phyloP scores from a whole-genome alignment of 2,113 vertebrate genomes.

The Mugil cephalus region DNA sequence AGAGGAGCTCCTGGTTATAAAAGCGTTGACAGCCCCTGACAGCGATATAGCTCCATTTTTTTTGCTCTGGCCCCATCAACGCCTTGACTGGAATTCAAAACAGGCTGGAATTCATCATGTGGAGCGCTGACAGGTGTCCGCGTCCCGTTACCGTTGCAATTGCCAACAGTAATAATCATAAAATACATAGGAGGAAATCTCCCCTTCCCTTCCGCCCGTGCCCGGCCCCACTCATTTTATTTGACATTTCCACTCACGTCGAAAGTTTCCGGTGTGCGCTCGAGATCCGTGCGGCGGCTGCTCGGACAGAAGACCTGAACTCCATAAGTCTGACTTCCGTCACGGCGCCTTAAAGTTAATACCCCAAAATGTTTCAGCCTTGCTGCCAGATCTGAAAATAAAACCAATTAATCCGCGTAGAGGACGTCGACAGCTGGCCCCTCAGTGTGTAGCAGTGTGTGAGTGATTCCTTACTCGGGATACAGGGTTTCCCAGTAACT shows the following conservation, averaged over 20 bases:
- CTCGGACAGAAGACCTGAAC: conserved; percentile 2
- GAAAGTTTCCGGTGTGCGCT: conserved; percentile 3
- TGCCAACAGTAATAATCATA: conserved; percentile 14
- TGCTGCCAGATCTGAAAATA: not conserved
- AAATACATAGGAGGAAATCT: no score
- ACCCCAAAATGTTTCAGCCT: no score
- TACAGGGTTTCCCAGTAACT: no score
- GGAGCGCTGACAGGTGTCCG: conserved; percentile 54
- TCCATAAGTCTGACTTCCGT: not conserved
- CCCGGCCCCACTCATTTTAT: conserved; percentile 19
- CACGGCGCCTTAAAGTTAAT: not conserved
- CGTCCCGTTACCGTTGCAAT: conserved; percentile 22
- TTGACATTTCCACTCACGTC: not conserved
- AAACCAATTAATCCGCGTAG: not conserved
- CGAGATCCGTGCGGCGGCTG: conserved; percentile 7
- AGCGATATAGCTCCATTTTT: conserved; percentile 64
- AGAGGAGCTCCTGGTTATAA: conserved; percentile 65
- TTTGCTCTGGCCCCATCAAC: conserved; percentile 52
- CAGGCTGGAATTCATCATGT: conserved; percentile 37
- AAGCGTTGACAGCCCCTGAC: conserved; percentile 67
- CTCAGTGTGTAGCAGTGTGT: no score
- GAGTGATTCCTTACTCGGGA: no score
- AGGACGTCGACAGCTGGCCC: no score
- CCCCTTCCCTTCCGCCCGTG: not conserved
- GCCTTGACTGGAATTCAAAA: conserved; percentile 56